Evolutionary conservation across 1,140 invertebrate species (phyloP), one percentile per base, ranked within the genome.

Genomic region (Drosophila pseudoobscura): DNA sequence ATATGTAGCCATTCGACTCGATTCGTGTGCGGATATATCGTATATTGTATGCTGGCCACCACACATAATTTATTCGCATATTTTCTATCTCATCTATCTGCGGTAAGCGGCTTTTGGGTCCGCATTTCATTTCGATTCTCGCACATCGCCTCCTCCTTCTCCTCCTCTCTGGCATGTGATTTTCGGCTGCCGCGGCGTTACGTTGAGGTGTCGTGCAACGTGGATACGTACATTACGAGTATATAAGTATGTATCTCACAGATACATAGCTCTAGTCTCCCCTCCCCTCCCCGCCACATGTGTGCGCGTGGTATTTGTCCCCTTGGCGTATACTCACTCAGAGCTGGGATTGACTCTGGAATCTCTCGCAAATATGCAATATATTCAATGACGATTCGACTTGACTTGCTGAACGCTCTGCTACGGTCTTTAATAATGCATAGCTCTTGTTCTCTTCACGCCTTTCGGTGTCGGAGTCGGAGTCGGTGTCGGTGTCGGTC

Each of bases 41-140:
- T 55, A 24, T 51, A 22, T n/a, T 41, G 44, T 64, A 26, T 74
- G 70, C 55, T 26, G 24, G 24, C 46, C 15, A 11, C 47, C 52
- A 73, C 59, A 75, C 60, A 75, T 65, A 58, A 75, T 75, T 75
- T 58, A 58, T 74, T 74, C 70, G 70, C 71, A 74, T 74, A 74
- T 74, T 54, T 74, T 75, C 47, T 54, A 43, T 57, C 53, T 74
- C 35, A 39, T 39, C 35, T 39, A 13, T 13, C 71, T 41, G 63
- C 39, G 41, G 46, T 63, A 74, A 74, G 68, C 70, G 69, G 51
- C 68, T 73, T 73, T 72, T 47, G 57, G 51, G 31, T 61, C 50
- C 15, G 55, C 62, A 68, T 69, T 69, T 69, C 63, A 56, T 68
- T 57, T 69, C 35, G 43, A 68, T 69, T 71, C 55, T 47, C 24